Evolutionary conservation across 2,113 vertebrate genomes (phyloP), one percentile per base, ranked within the genome.

Genomic region (Halichoeres trimaculatus): DNA sequence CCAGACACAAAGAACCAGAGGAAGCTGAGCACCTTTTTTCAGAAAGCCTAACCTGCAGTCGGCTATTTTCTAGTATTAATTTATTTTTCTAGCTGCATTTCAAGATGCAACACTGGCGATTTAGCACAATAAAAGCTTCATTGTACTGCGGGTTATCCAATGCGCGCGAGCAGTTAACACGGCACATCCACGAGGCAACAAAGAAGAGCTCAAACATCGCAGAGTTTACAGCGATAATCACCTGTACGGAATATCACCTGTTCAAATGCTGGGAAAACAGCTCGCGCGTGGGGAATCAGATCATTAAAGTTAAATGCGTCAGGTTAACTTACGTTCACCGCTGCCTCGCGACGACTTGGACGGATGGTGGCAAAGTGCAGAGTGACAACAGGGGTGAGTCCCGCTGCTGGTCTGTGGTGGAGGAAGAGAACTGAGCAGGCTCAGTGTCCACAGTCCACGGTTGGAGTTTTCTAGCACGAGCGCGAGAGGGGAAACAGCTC

Each of bases 1-100:
- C 64, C 73, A 65, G 60, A 86, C 69, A 85, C 72, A 79, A 77
- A 86, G 55, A 43, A 22, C 16, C 12, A 14, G 19, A 65, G 22
- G 56, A 59, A 52, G n/a, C 52, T 38, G 8, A 23, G 71, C 74
- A 70, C 62, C 64, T 71, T n/a, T 4, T 20, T 7, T 5, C 61
- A 30, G 19, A 30, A 30, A 30, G 30, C 30, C 10, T 20, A 41
- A 23, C 26, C 26, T 56, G 56, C 10, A 50, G 35, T 40, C 17
- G 34, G 10, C 50, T 54, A 14, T 20, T n/a, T 4, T 26, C 45
- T n/a, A 19, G n/a, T 68, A 19, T 16, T 26, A 10, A 24, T 30
- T 10, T 58, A 30, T 7, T 12, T 4, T 9, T 6, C 8, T 7
- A 13, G 3, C 12, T 1, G 11, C 34, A 14, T 10, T 14, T 34